phyloP scores from a whole-genome alignment of 2,113 vertebrate genomes.

The Poeciliopsis occidentalis region DNA sequence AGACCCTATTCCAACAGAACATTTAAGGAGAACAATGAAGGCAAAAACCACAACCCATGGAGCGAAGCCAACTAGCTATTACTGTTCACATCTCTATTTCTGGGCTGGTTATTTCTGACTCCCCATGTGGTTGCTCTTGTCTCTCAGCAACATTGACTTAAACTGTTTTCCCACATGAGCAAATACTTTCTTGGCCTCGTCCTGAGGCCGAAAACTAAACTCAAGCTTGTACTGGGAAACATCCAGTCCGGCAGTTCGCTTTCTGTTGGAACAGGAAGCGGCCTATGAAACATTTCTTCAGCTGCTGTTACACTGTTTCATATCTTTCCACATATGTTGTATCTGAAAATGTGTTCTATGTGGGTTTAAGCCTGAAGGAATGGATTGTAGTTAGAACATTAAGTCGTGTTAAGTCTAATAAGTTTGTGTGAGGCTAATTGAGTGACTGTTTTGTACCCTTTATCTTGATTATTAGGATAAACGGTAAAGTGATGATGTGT shows the following conservation, averaged over 20 bases:
- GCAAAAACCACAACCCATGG: constrained; percentile 24
- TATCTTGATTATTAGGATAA: no score
- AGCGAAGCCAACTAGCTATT: constrained; percentile 8
- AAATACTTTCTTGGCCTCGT: background rate
- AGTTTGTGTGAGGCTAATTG: background rate
- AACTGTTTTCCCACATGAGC: background rate
- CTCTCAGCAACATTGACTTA: constrained; percentile 29
- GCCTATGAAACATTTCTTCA: background rate
- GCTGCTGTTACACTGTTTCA: no score
- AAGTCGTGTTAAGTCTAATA: background rate
- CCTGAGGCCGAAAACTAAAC: background rate
- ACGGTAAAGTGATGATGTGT: background rate
- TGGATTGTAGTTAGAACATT: background rate
- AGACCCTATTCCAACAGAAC: background rate
- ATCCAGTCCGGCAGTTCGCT: background rate
- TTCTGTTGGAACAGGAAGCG: background rate
- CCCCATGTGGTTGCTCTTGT: constrained; percentile 42
- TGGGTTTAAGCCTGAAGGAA: background rate
- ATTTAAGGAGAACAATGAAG: constrained; percentile 25
- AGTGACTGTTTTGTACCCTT: no score
- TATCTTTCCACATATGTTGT: background rate
- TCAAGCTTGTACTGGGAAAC: background rate
- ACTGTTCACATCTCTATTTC: constrained; percentile 38
- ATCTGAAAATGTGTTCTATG: background rate
- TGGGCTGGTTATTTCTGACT: constrained; percentile 61